Conservation (phyloP, 2,113 vertebrate species). For the Rhinolophus ferrumequinum region DNA sequence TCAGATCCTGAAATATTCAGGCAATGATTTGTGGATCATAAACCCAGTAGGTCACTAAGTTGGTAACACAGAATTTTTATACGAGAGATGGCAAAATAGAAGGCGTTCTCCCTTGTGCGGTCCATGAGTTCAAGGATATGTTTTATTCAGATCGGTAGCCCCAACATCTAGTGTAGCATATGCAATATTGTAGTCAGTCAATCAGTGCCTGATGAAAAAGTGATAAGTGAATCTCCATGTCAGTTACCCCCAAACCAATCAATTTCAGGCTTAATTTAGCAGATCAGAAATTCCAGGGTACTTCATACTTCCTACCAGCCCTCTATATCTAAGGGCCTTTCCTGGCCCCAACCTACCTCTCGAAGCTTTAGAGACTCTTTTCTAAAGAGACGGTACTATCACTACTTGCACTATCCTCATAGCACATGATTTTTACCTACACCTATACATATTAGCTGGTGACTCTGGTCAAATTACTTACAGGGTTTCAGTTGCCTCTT, state of each 20-base stretch:
- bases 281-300: slow-evolving; percentile 17
- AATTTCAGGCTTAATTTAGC: background rate
- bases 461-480: slow-evolving; percentile 16
- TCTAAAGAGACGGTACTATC: background rate
- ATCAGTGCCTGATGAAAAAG: slow-evolving; percentile 10
- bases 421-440: background rate
- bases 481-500: slow-evolving; percentile 7
- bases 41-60: slow-evolving; percentile 14
- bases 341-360: background rate
- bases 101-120: background rate
- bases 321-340: background rate
- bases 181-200: background rate
- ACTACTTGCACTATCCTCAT: background rate
- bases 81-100: background rate
- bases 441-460: background rate
- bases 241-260: background rate
- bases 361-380: background rate
- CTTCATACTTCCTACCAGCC: background rate
- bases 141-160: background rate
- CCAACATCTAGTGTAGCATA: background rate
- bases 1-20: slow-evolving; percentile 28
- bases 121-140: background rate
- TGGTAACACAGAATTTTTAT: background rate
- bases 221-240: background rate
- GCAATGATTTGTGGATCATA: background rate